Evolutionary conservation across 1,140 invertebrate genomes (phyloP), one percentile per base, ranked within the genome.

Genomic region (Hyles vespertilio): DNA sequence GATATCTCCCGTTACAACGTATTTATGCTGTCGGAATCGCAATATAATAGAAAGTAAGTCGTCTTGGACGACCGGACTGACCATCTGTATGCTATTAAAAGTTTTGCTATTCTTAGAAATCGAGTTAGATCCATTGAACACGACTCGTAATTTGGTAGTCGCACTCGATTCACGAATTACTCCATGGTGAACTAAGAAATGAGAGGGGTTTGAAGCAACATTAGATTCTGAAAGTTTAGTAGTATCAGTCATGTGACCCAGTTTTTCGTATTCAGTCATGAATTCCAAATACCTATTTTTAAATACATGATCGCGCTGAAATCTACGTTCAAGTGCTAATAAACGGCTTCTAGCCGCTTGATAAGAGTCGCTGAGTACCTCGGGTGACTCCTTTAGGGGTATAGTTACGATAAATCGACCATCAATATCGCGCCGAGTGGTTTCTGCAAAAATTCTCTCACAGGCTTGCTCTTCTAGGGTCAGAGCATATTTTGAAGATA

Each of bases 151-250:
- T 61, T 79, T 80, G 0, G 80, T 82, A 3, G 73, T 78, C 0
- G 59, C 58, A 48, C 72, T 75, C 0, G 61, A 33, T 45, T 74
- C 64, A 33, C 72, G 67, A 9, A 84, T 22, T 0, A 90, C 85
- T 0, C 63, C 64, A 51, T 87, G 84, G 72, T 91, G 89, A 11
- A 87, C 79, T 7, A 89, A 34, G 68, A 80, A 86, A 68, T 59
- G 65, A 22, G 2, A 40, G 22, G 22, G 22, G 22, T 22, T 22
- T 22, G 22, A 22, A 22, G 22, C 22, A 8, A 47, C 32, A 55
- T 51, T 46, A 8, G 11, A 8, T 43, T 56, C 12, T 51, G 49
- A 51, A 51, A 5, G 9, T 9, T 32, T 9, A 7, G 12, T 51
- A 51, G 4, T 56, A 55, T 61, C 45, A 45, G 50, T 56, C 75